A percentile compares a stretch with the other conserved stretches of the same genome.
These are phyloP conservation scores for Notodonta dromedarius DNA, from an alignment of 2,888 invertebrate species.

Conservation along the genomic window DNA sequence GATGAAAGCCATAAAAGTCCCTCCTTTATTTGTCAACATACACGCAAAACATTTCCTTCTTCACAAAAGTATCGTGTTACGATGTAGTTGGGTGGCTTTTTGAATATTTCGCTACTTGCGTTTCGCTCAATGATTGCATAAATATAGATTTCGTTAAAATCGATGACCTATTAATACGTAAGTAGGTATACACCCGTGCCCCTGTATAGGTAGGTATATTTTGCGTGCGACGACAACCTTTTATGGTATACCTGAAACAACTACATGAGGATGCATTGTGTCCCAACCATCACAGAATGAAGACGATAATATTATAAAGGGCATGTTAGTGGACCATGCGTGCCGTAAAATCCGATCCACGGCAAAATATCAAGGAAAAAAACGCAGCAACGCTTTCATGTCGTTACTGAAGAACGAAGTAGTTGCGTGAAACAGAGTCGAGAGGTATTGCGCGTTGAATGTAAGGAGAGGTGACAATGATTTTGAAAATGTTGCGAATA, in stretches of 20 bases:
- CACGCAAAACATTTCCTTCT: conserved; percentile 63
- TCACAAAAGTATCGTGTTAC: conserved; percentile 63
- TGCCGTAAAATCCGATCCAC: too few species aligned
- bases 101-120: conserved; percentile 42
- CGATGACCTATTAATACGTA: conserved; percentile 50
- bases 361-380: too few species aligned
- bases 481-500: too few species aligned
- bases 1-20: conserved; percentile 46
- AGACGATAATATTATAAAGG: too few species aligned
- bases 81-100: conserved; percentile 52
- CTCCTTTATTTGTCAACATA: conserved; percentile 64
- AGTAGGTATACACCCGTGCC: conserved; percentile 43
- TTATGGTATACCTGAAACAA: not conserved
- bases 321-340: too few species aligned
- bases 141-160: conserved; percentile 43
- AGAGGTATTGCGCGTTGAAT: too few species aligned
- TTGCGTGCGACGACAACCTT: not conserved
- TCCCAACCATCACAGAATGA: too few species aligned
- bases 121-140: conserved; percentile 35
- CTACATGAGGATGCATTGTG: too few species aligned
- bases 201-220: conserved; percentile 15
- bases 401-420: too few species aligned
- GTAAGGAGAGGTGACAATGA: too few species aligned
- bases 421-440: too few species aligned
- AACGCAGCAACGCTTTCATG: too few species aligned